phyloP scores from a whole-genome alignment of 2,113 vertebrate genomes.

The Entomyzon cyanotis region DNA sequence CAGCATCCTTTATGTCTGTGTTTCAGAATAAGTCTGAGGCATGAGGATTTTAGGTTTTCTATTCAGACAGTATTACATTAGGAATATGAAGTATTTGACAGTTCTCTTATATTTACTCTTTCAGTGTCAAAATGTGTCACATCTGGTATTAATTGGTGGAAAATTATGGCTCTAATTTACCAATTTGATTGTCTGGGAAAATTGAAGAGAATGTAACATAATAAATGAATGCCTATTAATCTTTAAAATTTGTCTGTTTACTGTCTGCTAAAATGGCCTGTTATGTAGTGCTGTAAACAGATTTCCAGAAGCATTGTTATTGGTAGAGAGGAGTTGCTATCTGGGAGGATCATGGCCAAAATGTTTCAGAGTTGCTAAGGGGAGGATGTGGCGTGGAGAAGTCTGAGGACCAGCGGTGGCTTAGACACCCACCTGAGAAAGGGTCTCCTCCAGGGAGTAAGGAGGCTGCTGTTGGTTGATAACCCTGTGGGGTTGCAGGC shows the following conservation, averaged over 20 bases:
- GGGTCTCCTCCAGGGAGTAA: background rate
- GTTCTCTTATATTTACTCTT: conserved; percentile 63
- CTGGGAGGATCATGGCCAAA: background rate
- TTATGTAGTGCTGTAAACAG: background rate
- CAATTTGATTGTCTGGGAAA: conserved; percentile 59
- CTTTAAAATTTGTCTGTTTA: conserved; percentile 56
- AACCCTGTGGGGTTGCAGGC: background rate
- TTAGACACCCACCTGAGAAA: background rate
- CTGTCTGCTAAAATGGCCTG: background rate
- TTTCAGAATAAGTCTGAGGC: conserved; percentile 46
- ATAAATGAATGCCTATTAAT: conserved; percentile 61
- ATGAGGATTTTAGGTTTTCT: conserved; percentile 39
- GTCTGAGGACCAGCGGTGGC: background rate
- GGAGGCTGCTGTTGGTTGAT: background rate
- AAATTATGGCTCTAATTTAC: conserved; percentile 66
- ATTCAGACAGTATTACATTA: background rate
- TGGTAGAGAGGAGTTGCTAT: background rate
- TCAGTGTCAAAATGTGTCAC: conserved; percentile 69
- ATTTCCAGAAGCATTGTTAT: background rate
- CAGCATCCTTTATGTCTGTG: conserved; percentile 21
- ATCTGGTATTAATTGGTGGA: conserved; percentile 61
- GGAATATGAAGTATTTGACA: conserved; percentile 49
- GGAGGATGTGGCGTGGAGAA: background rate
- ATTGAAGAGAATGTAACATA: conserved; percentile 38
- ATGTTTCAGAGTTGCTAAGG: fast-evolving